Base-by-base conservation (phyloP, 1,140 invertebrate genomes). In the Drosophila lowei region DNA sequence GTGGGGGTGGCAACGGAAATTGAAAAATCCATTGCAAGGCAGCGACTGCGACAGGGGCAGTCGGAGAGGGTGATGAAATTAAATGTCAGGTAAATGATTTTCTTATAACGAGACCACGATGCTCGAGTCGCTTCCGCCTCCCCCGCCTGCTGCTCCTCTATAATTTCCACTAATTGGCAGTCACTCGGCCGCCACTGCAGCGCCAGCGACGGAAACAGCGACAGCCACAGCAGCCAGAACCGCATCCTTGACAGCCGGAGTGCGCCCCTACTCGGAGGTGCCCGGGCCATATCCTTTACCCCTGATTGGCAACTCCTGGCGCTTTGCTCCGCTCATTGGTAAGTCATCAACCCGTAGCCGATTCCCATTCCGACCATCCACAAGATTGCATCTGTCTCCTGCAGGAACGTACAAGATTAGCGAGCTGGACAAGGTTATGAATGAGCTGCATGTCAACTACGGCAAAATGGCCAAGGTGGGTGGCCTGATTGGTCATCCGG, bases 281-380 rank as follows among this genome's bases (percentile, higher is more conserved):
- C 96, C 96, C 3, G 96, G 96, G 23, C 96, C 96, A 1, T 94
- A 92, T 89, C 94, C 95, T 9, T 90, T 96, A 57, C 96, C 96
- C 0, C 30, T 97, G 5, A 91, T 97, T 16, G 96, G 96, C 28
- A 97, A 97, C 90, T 94, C 95, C 11, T 97, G 95, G 96, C 92
- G 95, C 68, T 96, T 96, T 90, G 93, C 96, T 46, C 92, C 95
- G 85, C 18, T 93, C 60, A 93, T 95, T 79, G 94, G 94, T 95
- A 92, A 92, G 90, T 74, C 8, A 11, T 3, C 3, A 42, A 8
- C 18, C 16, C 8, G 15, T 5, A 25, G 23, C 23, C 23, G 4
- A 6, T 25, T 61, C 8, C 25, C n/a, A 46, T 13, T 34, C 30
- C 15, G 23, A 30, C 43, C 52, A 43, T 9, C 6, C 15, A 30